These are phyloP conservation scores for Acridotheres tristis DNA, from an alignment of 2,797 vertebrate genomes.

Conservation along the genomic window DNA sequence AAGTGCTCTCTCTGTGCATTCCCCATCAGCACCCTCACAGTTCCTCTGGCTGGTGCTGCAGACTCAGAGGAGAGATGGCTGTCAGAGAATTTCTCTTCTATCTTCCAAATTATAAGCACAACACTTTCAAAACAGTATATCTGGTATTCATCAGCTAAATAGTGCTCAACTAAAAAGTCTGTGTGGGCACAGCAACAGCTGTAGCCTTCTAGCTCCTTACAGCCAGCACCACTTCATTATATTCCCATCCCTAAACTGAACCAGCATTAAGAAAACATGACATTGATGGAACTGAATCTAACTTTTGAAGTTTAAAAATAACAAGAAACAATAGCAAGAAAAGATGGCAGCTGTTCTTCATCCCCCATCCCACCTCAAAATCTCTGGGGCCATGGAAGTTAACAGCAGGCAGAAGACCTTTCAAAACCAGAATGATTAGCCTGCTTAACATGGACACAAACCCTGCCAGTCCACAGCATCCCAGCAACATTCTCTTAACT, in stretches of 20 bases:
- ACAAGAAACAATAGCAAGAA: background rate
- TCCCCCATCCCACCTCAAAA: background rate
- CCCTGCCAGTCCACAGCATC: background rate
- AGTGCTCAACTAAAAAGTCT: background rate
- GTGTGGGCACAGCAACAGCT: background rate
- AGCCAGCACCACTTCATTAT: background rate
- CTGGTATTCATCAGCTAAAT: background rate
- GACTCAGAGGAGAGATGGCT: background rate
- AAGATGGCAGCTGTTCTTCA: background rate
- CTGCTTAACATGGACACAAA: background rate
- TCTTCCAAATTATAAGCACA: background rate
- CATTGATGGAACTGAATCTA: background rate
- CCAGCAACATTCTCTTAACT: constrained; percentile 16
- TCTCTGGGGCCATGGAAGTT: background rate
- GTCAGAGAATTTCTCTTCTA: background rate
- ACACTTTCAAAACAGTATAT: background rate
- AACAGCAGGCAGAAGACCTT: background rate
- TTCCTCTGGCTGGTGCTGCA: background rate
- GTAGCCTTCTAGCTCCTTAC: background rate
- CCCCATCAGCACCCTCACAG: background rate
- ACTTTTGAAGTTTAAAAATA: background rate
- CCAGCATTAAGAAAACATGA: background rate
- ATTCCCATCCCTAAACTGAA: background rate
- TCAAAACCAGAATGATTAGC: background rate
- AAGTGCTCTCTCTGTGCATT: background rate